Evolutionary conservation across 1,140 invertebrate genomes (phyloP).

Genomic region (Nixonia krombeini): DNA sequence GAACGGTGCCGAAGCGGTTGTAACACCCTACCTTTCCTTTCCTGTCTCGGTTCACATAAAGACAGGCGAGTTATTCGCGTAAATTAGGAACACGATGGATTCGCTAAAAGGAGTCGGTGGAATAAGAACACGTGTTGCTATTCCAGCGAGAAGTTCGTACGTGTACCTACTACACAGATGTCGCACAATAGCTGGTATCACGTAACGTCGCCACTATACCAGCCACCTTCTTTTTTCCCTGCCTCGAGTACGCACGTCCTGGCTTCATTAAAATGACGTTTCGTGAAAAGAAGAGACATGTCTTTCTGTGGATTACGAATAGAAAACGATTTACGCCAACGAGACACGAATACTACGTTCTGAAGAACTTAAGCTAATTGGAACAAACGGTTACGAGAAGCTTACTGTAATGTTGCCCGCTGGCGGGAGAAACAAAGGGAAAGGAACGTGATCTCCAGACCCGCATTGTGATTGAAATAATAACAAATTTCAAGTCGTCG

Average conservation of each 20-base stretch:
- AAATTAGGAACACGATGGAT: conserved; percentile 21
- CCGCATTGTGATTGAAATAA: neutral
- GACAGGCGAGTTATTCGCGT: conserved; percentile 20
- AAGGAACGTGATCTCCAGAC: conserved; percentile 2
- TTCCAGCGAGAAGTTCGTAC: conserved; percentile 18
- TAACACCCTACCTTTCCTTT: neutral
- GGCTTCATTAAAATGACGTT: conserved; percentile 33
- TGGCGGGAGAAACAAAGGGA: neutral
- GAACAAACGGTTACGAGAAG: conserved; percentile 28
- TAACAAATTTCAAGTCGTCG: no score
- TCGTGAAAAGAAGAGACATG: conserved; percentile 25
- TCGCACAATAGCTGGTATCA: conserved; percentile 27
- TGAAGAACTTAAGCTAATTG: conserved; percentile 25
- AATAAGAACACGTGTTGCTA: conserved; percentile 35
- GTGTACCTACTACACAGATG: conserved; percentile 19
- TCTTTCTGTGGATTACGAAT: conserved; percentile 30
- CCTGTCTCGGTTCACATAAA: conserved; percentile 21
- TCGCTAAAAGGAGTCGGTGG: conserved; percentile 14
- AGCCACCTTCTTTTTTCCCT: conserved; percentile 17
- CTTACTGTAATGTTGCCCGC: conserved; percentile 22
- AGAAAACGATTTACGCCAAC: conserved; percentile 31
- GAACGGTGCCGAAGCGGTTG: neutral
- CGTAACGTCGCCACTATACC: conserved; percentile 23
- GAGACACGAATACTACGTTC: conserved; percentile 28
- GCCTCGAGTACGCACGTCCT: conserved; percentile 17